These are phyloP conservation scores for Drosophila mayaguana DNA, from an alignment of 2,888 invertebrate genomes.

Conservation along the genomic window DNA sequence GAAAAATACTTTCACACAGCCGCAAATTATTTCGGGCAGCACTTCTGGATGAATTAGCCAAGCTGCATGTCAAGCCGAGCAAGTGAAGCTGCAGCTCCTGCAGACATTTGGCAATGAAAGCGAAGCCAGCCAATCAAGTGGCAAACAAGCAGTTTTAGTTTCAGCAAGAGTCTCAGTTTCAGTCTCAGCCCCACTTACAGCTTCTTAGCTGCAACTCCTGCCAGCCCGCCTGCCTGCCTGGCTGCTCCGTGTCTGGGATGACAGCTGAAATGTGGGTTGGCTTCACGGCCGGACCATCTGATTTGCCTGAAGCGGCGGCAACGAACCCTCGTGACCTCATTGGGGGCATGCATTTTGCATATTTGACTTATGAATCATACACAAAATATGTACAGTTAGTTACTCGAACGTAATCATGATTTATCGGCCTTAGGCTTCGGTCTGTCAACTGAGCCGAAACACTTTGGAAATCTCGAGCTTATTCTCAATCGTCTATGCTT, in stretches of 20 bases:
- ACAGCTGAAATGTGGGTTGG: constrained; percentile 70
- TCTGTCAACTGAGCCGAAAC: neutral
- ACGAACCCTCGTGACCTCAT: constrained; percentile 75
- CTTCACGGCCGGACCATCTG: constrained; percentile 59
- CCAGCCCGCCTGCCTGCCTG: constrained; percentile 28
- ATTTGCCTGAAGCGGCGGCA: constrained; percentile 47
- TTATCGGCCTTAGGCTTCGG: neutral
- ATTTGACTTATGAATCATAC: constrained; percentile 48
- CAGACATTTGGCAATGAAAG: constrained; percentile 72
- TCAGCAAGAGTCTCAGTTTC: constrained; percentile 12
- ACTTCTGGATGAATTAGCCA: constrained; percentile 77
- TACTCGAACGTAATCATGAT: neutral
- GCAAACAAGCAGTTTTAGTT: constrained; percentile 63
- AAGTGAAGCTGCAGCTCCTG: constrained; percentile 55
- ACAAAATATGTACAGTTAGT: neutral
- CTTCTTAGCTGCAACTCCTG: constrained; percentile 40
- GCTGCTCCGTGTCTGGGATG: constrained; percentile 47
- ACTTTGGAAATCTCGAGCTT: constrained; percentile 4
- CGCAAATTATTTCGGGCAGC: constrained; percentile 77
- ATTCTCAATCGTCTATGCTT: neutral
- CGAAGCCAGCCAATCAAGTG: constrained; percentile 71
- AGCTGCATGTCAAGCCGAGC: constrained; percentile 69
- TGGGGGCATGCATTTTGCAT: constrained; percentile 45
- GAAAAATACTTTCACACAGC: constrained; percentile 71
- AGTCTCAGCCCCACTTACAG: constrained; percentile 32